Conservation (phyloP, 2,888 invertebrate genomes). For the Campoplex capitator region DNA sequence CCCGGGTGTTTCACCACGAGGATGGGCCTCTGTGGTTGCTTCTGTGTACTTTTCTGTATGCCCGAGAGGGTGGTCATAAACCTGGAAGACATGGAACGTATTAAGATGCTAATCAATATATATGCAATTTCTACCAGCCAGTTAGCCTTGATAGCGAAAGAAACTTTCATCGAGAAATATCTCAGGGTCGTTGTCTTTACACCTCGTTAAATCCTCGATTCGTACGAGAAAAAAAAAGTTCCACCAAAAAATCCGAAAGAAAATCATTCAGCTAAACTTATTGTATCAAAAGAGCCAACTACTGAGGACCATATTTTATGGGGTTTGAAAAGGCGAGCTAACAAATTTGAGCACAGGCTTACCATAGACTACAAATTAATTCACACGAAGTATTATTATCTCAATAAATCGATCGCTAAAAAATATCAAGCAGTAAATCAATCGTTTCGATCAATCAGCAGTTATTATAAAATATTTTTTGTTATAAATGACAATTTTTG, state of each 20-base stretch:
- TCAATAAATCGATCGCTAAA: neutral
- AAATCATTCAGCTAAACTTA: constrained; percentile 10
- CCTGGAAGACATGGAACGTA: constrained; percentile 66
- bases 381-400: neutral
- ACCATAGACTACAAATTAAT: neutral
- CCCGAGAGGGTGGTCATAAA: constrained; percentile 63
- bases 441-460: neutral
- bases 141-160: constrained; percentile 61
- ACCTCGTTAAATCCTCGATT: constrained; percentile 1
- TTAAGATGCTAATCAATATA: constrained; percentile 71
- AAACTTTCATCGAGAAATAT: constrained; percentile 53
- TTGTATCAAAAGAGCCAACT: neutral
- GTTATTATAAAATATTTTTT: neutral
- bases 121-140: constrained; percentile 63
- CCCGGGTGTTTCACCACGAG: constrained; percentile 22
- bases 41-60: constrained; percentile 15
- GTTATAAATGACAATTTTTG: neutral
- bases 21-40: constrained; percentile 24
- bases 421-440: neutral
- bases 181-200: constrained; percentile 46
- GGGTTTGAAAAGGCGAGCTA: neutral
- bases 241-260: neutral
- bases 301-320: neutral
- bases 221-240: neutral
- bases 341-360: neutral